phyloP scores from a whole-genome alignment of 2,888 invertebrate genomes.

The Ophion obscuratus region DNA sequence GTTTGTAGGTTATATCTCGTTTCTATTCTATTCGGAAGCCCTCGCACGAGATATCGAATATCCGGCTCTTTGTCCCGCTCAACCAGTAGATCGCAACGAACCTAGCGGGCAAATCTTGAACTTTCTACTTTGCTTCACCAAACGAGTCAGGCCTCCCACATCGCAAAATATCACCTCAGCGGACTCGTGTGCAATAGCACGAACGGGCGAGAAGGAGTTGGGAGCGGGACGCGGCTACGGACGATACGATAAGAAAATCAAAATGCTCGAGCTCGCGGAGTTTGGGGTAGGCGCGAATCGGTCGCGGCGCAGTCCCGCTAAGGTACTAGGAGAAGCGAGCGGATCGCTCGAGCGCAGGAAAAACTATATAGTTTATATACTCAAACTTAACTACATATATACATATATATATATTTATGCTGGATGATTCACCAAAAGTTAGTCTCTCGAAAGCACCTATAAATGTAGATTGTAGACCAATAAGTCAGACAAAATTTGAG shows the following conservation, averaged over 20 bases:
- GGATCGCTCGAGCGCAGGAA: slow-evolving; percentile 28
- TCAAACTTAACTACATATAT: slow-evolving; percentile 77
- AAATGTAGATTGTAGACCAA: too few relatives aligned
- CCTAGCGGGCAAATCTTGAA: background rate
- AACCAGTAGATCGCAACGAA: background rate
- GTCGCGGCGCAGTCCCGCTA: background rate
- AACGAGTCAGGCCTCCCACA: background rate
- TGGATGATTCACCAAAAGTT: too few relatives aligned
- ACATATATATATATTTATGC: too few relatives aligned
- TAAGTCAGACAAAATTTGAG: too few relatives aligned
- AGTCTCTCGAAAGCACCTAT: too few relatives aligned
- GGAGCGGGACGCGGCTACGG: background rate
- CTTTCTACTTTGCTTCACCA: background rate
- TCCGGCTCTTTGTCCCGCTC: background rate
- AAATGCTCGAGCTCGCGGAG: too few relatives aligned
- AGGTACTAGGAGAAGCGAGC: background rate
- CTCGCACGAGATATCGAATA: too few relatives aligned
- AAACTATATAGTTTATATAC: slow-evolving; percentile 68
- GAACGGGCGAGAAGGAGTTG: background rate
- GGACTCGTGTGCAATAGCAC: background rate
- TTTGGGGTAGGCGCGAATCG: background rate
- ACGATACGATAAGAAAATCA: background rate
- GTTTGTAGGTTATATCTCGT: background rate
- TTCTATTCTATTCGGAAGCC: too few relatives aligned
- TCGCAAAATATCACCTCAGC: background rate